phyloP scores from a whole-genome alignment of 2,797 vertebrate species.

The Discoglossus pictus region DNA sequence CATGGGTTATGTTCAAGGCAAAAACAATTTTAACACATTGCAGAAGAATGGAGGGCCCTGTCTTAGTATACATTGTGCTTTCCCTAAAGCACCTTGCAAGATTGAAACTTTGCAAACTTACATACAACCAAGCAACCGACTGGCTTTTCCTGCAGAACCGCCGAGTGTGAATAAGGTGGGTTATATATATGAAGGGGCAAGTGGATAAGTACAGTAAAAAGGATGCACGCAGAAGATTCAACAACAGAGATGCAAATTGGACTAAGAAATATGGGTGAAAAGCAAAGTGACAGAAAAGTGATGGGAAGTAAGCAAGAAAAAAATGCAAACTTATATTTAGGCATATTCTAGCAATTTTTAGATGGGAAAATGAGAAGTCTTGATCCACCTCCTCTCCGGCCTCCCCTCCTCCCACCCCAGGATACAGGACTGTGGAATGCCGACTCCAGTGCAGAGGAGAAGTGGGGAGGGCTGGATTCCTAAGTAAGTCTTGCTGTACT shows the following conservation, averaged over 20 bases:
- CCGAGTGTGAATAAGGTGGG: slow-evolving; percentile 22
- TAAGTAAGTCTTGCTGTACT: slow-evolving; percentile 67
- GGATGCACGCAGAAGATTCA: not conserved
- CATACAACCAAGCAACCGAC: no score
- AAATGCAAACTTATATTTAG: slow-evolving; percentile 24
- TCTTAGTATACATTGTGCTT: no score
- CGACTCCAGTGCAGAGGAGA: slow-evolving; percentile 53
- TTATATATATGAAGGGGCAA: not conserved
- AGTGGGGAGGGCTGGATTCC: slow-evolving; percentile 59
- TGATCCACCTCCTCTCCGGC: slow-evolving; percentile 75
- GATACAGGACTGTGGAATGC: slow-evolving; percentile 66
- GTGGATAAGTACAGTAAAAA: not conserved
- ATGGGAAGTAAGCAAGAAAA: slow-evolving; percentile 20
- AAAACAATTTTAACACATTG: no score
- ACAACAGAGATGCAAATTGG: not conserved
- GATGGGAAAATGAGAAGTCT: slow-evolving; percentile 87
- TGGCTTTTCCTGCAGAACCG: slow-evolving; percentile 60
- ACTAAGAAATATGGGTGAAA: not conserved
- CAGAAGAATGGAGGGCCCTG: no score
- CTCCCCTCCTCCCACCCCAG: slow-evolving; percentile 83
- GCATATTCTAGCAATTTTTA: slow-evolving; percentile 47
- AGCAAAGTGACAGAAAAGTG: not conserved
- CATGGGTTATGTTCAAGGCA: no score
- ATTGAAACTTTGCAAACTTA: no score
- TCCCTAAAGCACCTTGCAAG: no score